These are phyloP conservation scores for Theocolax elegans DNA, from an alignment of 1,140 invertebrate species.

Conservation along the genomic window DNA sequence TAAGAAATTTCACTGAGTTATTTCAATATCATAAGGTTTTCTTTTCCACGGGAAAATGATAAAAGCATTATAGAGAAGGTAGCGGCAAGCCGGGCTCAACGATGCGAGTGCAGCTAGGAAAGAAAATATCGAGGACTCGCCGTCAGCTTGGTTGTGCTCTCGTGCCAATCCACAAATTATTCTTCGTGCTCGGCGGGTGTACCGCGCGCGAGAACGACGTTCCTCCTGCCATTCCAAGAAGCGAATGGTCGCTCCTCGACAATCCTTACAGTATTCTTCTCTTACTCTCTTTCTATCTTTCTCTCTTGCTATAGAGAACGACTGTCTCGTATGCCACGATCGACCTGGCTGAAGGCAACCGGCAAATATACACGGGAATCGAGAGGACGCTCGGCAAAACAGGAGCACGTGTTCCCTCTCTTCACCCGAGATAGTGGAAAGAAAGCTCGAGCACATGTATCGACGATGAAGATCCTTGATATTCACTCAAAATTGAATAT, in stretches of 20 bases:
- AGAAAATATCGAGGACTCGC: too few species aligned
- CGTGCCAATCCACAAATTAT: slow-evolving; percentile 65
- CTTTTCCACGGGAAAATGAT: too few species aligned
- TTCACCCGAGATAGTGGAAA: not conserved
- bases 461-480: slow-evolving; percentile 21
- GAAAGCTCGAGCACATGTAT: not conserved
- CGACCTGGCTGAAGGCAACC: slow-evolving; percentile 51
- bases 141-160: too few species aligned
- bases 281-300: slow-evolving; percentile 29
- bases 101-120: too few species aligned
- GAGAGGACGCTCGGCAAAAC: slow-evolving; percentile 24
- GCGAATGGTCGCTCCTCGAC: slow-evolving; percentile 44
- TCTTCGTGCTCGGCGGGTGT: slow-evolving; percentile 55
- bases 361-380: not conserved
- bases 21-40: too few species aligned
- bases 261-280: slow-evolving; percentile 42
- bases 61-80: too few species aligned
- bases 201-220: slow-evolving; percentile 43
- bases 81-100: too few species aligned
- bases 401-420: slow-evolving; percentile 27
- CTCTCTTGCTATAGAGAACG: not conserved
- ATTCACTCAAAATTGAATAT: too few species aligned
- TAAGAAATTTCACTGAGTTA: too few species aligned
- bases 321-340: slow-evolving; percentile 62
- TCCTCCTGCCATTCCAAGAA: slow-evolving; percentile 56